phyloP scores from a whole-genome alignment of 2,797 vertebrate genomes.

The Chaetodon trifasciatus region DNA sequence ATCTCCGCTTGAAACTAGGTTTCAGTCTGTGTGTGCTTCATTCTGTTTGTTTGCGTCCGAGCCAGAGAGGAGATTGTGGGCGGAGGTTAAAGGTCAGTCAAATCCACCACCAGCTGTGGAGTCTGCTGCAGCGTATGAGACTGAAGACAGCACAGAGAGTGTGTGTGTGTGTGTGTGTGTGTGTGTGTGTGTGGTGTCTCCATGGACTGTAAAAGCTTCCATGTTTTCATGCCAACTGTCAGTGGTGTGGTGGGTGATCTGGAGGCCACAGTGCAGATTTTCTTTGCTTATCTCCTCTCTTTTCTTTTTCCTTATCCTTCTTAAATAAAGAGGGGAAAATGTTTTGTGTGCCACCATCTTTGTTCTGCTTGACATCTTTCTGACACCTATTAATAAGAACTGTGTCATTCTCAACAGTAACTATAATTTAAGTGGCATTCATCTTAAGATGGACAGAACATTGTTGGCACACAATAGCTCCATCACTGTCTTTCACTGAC shows the following conservation, averaged over 20 bases:
- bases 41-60: constrained; percentile 27
- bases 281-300: not conserved
- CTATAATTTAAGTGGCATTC: constrained; percentile 7
- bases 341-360: not conserved
- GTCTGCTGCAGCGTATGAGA: constrained; percentile 26
- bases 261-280: not conserved
- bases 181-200: not conserved
- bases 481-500: constrained; percentile 16
- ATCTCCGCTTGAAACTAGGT: constrained; percentile 22
- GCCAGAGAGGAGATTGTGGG: constrained; percentile 25
- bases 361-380: not conserved
- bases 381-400: not conserved
- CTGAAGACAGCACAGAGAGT: constrained; percentile 15
- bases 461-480: constrained; percentile 18
- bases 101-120: constrained; percentile 48
- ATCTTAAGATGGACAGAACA: constrained; percentile 5
- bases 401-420: not conserved
- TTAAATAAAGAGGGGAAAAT: not conserved
- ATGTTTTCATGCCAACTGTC: not conserved
- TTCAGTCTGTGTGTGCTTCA: constrained; percentile 29
- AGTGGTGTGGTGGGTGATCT: not conserved
- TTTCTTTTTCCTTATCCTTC: no score
- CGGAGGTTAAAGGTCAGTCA: constrained; percentile 40
- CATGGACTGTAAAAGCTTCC: not conserved
- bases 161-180: constrained; percentile 5